Conservation (phyloP, 1,140 invertebrate genomes). For the Parapsyche elsis region DNA sequence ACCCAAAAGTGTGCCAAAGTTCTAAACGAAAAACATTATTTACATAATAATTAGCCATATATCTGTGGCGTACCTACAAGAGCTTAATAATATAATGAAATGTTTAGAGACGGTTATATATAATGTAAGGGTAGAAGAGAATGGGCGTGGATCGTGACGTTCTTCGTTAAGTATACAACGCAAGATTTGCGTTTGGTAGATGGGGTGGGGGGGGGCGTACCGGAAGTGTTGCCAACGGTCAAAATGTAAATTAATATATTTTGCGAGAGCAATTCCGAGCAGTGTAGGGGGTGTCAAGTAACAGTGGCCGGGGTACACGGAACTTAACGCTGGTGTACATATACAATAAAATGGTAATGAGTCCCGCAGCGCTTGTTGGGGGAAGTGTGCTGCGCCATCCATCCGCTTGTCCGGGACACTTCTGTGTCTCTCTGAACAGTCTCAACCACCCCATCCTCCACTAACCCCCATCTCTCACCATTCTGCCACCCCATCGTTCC, state of each 20-base stretch:
- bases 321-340: slow-evolving; percentile 10
- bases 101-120: not conserved
- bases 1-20: too few relatives aligned
- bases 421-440: not conserved
- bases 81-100: not conserved
- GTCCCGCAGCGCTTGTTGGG: slow-evolving; percentile 33
- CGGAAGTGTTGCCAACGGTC: slow-evolving; percentile 28
- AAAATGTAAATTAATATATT: slow-evolving; percentile 29
- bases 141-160: slow-evolving; percentile 4
- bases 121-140: not conserved
- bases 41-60: too few relatives aligned
- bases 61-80: too few relatives aligned
- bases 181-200: not conserved
- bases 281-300: slow-evolving; percentile 15
- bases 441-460: not conserved
- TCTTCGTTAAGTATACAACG: not conserved
- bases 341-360: slow-evolving; percentile 41
- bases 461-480: not conserved
- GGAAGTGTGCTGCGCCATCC: slow-evolving; percentile 19
- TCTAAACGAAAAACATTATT: too few relatives aligned
- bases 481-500: not conserved
- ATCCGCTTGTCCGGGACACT: slow-evolving; percentile 33
- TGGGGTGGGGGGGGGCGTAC: not conserved
- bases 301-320: slow-evolving; percentile 3
- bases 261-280: not conserved